These are phyloP conservation scores for Nerophis lumbriciformis DNA, from an alignment of 2,113 vertebrate species.

Conservation along the genomic window DNA sequence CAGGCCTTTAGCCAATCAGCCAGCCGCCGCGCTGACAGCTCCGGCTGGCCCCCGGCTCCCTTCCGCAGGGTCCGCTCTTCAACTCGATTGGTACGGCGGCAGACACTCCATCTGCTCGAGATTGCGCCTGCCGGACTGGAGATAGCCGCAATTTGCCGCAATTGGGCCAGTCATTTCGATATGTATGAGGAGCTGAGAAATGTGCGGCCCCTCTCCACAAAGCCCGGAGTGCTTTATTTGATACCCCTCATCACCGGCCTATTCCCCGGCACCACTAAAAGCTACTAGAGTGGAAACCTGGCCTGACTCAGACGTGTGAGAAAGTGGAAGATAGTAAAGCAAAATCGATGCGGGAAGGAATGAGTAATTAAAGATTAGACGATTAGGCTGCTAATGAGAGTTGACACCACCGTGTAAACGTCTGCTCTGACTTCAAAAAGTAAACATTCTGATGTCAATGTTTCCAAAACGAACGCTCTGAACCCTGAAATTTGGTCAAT, in stretches of 20 bases:
- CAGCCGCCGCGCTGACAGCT: conserved; percentile 24
- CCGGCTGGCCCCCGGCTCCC: conserved; percentile 8
- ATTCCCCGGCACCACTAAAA: conserved; percentile 13
- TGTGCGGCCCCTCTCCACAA: conserved; percentile 33
- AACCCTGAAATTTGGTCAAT: no score
- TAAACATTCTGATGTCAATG: no score
- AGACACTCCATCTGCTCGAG: conserved; percentile 54
- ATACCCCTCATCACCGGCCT: conserved; percentile 39
- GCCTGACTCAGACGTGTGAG: neutral
- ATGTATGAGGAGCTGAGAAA: conserved; percentile 56
- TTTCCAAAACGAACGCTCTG: no score
- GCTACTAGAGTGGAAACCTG: neutral
- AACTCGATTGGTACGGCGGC: conserved; percentile 44
- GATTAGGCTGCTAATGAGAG: conserved; percentile 4
- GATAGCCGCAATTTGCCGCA: conserved; percentile 63
- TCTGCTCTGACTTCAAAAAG: neutral
- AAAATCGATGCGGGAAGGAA: no score
- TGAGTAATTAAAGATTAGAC: neutral
- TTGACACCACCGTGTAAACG: neutral
- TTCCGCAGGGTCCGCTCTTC: conserved; percentile 8
- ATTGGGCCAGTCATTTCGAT: conserved; percentile 59
- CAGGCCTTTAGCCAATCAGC: conserved; percentile 48
- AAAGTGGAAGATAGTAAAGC: no score
- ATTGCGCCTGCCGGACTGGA: conserved; percentile 54
- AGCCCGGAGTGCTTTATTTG: conserved; percentile 46